Evolutionary conservation across 2,797 vertebrate genomes (phyloP), one percentile per base, ranked within the genome.

Genomic region (Etheostoma nigrum): DNA sequence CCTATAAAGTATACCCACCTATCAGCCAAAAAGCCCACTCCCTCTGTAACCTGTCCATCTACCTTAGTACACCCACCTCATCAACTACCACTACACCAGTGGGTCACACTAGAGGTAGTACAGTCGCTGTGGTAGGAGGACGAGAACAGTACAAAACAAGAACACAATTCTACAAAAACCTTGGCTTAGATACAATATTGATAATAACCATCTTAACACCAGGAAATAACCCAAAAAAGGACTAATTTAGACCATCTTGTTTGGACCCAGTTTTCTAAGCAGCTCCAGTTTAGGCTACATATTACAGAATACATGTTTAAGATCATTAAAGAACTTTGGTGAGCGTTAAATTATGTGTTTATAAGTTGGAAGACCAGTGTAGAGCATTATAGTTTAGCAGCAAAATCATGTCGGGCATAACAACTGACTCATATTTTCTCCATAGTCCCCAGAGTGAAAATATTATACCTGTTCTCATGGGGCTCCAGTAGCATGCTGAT

Each of bases 401-500:
- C 36, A 12, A 6, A 44, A 10, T 18, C 30, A 54, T 11, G 16
- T 18, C n/a, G 8, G 10, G 6, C 25, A 64, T 14, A 48, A 51
- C 21, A 55, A 55, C 25, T 21, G 19, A 65, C 13, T 10, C 7
- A 5, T 13, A 33, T 36, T 58, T 67, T 48, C 30, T 6, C 27
- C 15, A 40, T 18, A 16, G n/a, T 48, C 19, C 30, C 42, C 25
- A 30, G 42, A 49, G 60, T 69, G n/a, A 58, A 72, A 36, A 84
- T 42, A 72, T 62, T 52, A 36, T 16, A 45, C 49, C 23, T 61
- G 54, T 63, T 79, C 64, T 53, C n/a, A 65, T 10, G 48, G 3
- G 21, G 11, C 33, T 55, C 42, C 49, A 44, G 48, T 57, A 13
- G 52, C 73, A 51, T 45, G 61, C 51, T 58, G 51, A 78, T 73